Base-by-base conservation (phyloP, 2,888 invertebrate species). In the Meghimatium bilineatum region DNA sequence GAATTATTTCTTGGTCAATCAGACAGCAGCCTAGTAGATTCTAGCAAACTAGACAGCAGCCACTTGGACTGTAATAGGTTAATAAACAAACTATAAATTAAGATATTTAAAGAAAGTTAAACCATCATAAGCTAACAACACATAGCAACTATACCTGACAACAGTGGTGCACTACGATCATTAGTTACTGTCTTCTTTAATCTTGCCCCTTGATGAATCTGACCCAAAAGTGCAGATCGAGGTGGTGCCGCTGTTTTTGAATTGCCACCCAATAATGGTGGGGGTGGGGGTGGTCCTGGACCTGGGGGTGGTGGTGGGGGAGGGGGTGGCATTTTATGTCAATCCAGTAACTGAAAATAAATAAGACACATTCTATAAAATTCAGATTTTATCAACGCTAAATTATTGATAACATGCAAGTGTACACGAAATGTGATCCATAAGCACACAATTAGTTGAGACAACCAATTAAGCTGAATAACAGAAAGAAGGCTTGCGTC, bases 91-190 rank as follows among this genome's bases (percentile, higher is more conserved):
- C 44, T 44, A 44, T 44, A 44, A 12, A 12, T 44, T 44, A 44
- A 44, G 12, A 44, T 44, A 8, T 5, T 44, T 44, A 44, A 5
- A 44, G 12, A 44, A 44, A 12, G 6, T 44, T 12, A 44, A 5
- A 44, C 12, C 6, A 44, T 44, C 5, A 44, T 44, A 44, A 44
- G 44, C 44, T 44, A 56, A 17, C 20, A 56, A 67, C 6, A 71
- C 85, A 87, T 34, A 26, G 49, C 29, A 29, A 29, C 23, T 67
- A 12, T 71, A 81, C 97, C 97, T 74, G 82, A 85, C 17, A 90
- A 78, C 80, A 86, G 88, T 6, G 90, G 90, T 34, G 86, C 88
- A 88, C 91, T 91, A 80, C 88, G 89, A 81, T 91, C 91, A 85
- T 89, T 89, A 29, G 90, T 90, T 29, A 87, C 83, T 29, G 91